Conservation (phyloP, 1,140 invertebrate species). For the Drosophila pseudoananassae region DNA sequence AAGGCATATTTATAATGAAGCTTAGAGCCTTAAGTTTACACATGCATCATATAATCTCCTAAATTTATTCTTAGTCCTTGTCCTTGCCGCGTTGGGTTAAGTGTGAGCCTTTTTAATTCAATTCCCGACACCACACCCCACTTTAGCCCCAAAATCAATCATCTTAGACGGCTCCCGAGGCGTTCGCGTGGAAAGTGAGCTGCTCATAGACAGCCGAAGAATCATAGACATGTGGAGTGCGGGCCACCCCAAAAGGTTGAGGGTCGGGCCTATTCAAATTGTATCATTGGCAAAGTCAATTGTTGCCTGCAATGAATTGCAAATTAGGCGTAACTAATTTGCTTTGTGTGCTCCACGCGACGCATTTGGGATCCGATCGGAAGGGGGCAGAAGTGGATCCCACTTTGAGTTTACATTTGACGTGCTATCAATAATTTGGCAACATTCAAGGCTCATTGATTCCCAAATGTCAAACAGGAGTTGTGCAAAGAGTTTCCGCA, state of each 20-base stretch:
- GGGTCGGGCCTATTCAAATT: slow-evolving; percentile 50
- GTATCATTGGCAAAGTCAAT: slow-evolving; percentile 68
- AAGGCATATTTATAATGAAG: too few relatives aligned
- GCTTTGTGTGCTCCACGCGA: slow-evolving; percentile 50
- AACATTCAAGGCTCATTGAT: slow-evolving; percentile 64
- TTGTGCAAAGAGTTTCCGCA: slow-evolving; percentile 10
- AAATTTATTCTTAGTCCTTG: neutral
- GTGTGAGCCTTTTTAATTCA: slow-evolving; percentile 55
- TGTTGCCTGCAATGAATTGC: slow-evolving; percentile 67
- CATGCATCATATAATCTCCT: too few relatives aligned
- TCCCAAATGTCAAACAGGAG: slow-evolving; percentile 19
- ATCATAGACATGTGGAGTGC: slow-evolving; percentile 12
- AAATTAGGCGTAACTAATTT: slow-evolving; percentile 79
- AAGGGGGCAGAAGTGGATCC: slow-evolving; percentile 10
- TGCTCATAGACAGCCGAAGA: slow-evolving; percentile 29
- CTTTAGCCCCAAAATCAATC: slow-evolving; percentile 41
- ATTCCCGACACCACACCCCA: slow-evolving; percentile 28
- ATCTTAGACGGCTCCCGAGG: slow-evolving; percentile 42
- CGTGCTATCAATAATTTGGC: slow-evolving; percentile 41
- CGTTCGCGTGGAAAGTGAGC: slow-evolving; percentile 46
- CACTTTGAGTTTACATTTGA: slow-evolving; percentile 35
- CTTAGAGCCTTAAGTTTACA: too few relatives aligned
- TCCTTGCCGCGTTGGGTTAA: neutral
- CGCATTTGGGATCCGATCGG: slow-evolving; percentile 4
- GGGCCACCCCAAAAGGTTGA: neutral